Evolutionary conservation across 2,888 invertebrate genomes (phyloP).

Genomic region (Cerastoderma edule): DNA sequence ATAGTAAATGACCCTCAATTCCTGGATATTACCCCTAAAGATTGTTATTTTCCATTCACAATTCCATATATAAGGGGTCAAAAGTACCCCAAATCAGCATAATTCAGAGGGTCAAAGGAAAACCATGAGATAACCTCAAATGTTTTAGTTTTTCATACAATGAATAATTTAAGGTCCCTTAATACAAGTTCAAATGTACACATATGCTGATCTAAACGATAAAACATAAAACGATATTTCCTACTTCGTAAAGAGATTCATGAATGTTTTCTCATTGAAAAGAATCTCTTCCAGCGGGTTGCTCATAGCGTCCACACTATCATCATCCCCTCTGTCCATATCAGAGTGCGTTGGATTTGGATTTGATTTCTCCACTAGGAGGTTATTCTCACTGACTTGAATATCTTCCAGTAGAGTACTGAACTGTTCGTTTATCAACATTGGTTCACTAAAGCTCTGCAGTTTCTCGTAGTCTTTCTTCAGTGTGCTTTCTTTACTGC

Average conservation of each 20-base stretch:
- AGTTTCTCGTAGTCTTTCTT: constrained; percentile 87
- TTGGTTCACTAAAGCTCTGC: constrained; percentile 86
- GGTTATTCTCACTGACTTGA: neutral
- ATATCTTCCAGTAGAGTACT: constrained; percentile 69
- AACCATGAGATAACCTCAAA: too few relatives aligned
- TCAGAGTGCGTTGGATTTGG: neutral
- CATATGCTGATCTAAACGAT: too few relatives aligned
- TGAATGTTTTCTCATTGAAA: neutral
- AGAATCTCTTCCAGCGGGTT: neutral
- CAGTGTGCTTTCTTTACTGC: constrained; percentile 87
- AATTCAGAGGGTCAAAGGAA: too few relatives aligned
- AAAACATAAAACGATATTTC: too few relatives aligned
- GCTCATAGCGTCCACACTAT: neutral
- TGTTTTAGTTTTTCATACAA: too few relatives aligned
- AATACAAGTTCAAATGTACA: too few relatives aligned
- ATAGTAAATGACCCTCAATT: too few relatives aligned
- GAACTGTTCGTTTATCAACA: constrained; percentile 90
- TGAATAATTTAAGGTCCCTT: too few relatives aligned
- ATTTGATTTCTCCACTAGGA: neutral
- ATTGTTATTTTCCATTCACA: too few relatives aligned
- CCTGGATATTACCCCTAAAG: too few relatives aligned
- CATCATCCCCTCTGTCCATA: neutral
- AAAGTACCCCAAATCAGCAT: too few relatives aligned
- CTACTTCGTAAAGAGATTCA: constrained; percentile 5
- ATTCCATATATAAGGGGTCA: too few relatives aligned